These are phyloP conservation scores for Ammodytes marinus DNA, from an alignment of 2,113 vertebrate genomes.

Conservation along the genomic window DNA sequence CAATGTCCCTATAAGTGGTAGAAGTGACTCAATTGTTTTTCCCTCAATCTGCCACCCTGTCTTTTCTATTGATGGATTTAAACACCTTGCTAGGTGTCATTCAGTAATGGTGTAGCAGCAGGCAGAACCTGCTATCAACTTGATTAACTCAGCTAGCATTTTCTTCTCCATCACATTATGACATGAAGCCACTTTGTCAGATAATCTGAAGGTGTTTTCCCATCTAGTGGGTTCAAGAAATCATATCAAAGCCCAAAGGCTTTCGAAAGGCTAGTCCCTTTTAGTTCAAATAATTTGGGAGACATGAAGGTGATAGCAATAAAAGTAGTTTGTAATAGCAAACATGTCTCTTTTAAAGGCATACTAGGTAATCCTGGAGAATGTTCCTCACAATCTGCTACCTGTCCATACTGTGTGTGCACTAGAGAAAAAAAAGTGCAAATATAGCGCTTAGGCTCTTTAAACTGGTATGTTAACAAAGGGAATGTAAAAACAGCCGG, in stretches of 20 bases:
- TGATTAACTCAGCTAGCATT: not conserved
- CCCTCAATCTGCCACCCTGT: not conserved
- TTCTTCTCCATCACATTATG: conserved; percentile 9
- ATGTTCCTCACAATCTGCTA: no score
- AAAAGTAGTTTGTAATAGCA: no score
- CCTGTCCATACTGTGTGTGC: no score
- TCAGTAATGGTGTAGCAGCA: conserved; percentile 26
- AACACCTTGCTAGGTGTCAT: conserved; percentile 29
- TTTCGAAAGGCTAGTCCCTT: not conserved
- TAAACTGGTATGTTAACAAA: no score
- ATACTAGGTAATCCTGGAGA: no score
- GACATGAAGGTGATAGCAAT: no score
- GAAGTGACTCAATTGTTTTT: not conserved
- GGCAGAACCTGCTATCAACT: conserved; percentile 1
- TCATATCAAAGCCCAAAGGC: not conserved
- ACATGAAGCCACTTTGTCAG: not conserved
- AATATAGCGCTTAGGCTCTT: no score
- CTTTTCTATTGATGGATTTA: conserved; percentile 5
- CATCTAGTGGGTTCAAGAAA: not conserved
- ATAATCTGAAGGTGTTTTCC: conserved; percentile 34
- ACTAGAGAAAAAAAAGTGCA: no score
- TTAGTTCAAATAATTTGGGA: not conserved
- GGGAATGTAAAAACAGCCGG: no score
- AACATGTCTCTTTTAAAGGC: no score
- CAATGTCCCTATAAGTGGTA: not conserved